Base-by-base conservation (phyloP, 2,888 invertebrate genomes). In the Melieria crassipennis region DNA sequence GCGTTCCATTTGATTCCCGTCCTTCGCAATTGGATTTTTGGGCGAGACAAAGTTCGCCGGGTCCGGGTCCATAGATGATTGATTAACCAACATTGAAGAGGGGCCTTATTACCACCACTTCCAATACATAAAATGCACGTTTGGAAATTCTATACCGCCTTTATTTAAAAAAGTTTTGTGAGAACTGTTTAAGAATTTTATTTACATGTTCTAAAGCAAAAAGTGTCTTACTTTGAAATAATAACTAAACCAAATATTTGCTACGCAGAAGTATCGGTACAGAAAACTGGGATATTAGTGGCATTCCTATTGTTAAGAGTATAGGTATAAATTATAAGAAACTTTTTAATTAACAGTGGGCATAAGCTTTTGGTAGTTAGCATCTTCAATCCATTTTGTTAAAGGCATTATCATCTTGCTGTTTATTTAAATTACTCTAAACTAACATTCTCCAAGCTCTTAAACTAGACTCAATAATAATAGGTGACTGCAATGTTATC, bases 391-490 rank as follows among this genome's bases (percentile, higher is more conserved):
- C 52, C 1, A n/a, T 52, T n/a, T 9, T 30, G 48, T 48, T 69
- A 63, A 62, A 69, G 62, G 69, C 63, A 69, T 62, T 69, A 63
- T 62, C 55, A 63, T 63, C 55, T 62, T 65, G 56, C 52, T 69
- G 62, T 65, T 65, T 57, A 64, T 61, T 69, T 65, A 69, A 69
- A 69, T 47, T 69, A 69, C 56, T 69, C 56, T 63, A 69, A 73
- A 63, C 63, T 70, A 73, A 67, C 70, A 70, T 67, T 67, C 64
- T 71, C 69, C 69, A 69, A 69, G 56, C 62, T 69, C 62, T 63
- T 69, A 69, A 60, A 50, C 45, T 60, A 60, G 56, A 48, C 62
- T 69, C 47, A 71, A 30, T 64, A 50, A 63, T 46, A 30, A 46
- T 42, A 63, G 48, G 16, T 43, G 30, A 42, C 11, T 70, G 58